Evolutionary conservation across 2,888 invertebrate genomes (phyloP).

Genomic region (Parnassius glacialis): DNA sequence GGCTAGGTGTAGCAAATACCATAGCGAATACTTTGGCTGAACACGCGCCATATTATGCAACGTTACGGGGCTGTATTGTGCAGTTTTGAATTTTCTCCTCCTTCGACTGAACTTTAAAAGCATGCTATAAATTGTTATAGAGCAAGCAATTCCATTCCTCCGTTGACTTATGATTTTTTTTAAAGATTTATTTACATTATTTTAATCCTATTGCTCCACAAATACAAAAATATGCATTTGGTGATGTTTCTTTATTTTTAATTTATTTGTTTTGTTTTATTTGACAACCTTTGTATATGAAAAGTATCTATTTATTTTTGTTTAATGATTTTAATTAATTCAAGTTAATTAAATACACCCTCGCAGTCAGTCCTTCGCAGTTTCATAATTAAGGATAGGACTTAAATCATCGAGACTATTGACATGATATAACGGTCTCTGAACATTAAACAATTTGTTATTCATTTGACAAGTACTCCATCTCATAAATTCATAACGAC

Average conservation of each 20-base stretch:
- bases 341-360: not conserved
- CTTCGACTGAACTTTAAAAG: conserved; percentile 59
- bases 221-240: no score
- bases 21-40: conserved; percentile 80
- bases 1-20: conserved; percentile 80
- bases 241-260: no score
- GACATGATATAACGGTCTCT: conserved; percentile 39
- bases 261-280: no score
- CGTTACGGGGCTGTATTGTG: conserved; percentile 70
- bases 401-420: conserved; percentile 4
- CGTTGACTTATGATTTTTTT: no score
- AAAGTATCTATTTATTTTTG: no score
- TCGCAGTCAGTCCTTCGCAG: conserved; percentile 3
- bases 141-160: conserved; percentile 28
- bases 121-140: conserved; percentile 36
- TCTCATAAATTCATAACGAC: conserved; percentile 16
- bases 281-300: no score
- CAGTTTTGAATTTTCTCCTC: conserved; percentile 65
- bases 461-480: conserved; percentile 22
- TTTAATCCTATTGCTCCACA: no score
- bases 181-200: no score
- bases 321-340: not conserved
- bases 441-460: conserved; percentile 24
- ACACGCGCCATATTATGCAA: conserved; percentile 78
- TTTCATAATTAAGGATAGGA: no score